Base-by-base conservation (phyloP, 1,140 invertebrate genomes). In the Drosophila oshimai region DNA sequence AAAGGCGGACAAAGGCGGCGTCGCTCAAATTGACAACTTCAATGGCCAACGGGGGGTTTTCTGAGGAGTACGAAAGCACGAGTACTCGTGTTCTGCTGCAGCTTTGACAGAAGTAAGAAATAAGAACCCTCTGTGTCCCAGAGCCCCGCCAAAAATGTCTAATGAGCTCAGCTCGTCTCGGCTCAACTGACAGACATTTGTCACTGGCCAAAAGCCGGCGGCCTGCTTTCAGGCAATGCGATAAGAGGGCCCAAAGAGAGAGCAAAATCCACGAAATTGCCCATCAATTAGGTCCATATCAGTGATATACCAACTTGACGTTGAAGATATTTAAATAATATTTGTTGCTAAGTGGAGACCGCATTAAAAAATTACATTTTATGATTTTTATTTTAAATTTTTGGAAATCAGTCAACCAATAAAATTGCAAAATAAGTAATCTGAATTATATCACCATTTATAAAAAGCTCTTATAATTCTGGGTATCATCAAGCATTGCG, bases 101-200 rank as follows among this genome's bases (percentile, higher is more conserved):
- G 42, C 50, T 18, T 33, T 55, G 62, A 55, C 65, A 54, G 67
- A 57, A 57, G 58, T 45, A 71, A 53, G 74, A 57, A 57, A 70
- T 45, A 71, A 53, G 74, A 65, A 37, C 62, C 49, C 49, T 20
- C 62, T 1, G 6, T 15, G 7, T 6, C 13, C 10, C 24, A 6
- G 33, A 15, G 20, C 10, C 10, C 20, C 29, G 13, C 41, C 26
- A 44, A 74, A 79, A 74, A 79, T 79, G 75, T 79, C 69, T 79
- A 79, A 79, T 79, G 75, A 79, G 75, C 75, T 79, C 75, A 64
- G 69, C 54, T 60, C 58, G 58, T 62, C 58, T 17, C 41, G 61
- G 60, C 75, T 73, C 75, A 51, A 57, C 75, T 70, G 69, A 61
- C 75, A 79, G 75, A 79, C 75, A 79, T 79, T 79, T 79, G 75